Base-by-base conservation (phyloP, 2,113 vertebrate genomes). In the Cyrtonyx montezumae region DNA sequence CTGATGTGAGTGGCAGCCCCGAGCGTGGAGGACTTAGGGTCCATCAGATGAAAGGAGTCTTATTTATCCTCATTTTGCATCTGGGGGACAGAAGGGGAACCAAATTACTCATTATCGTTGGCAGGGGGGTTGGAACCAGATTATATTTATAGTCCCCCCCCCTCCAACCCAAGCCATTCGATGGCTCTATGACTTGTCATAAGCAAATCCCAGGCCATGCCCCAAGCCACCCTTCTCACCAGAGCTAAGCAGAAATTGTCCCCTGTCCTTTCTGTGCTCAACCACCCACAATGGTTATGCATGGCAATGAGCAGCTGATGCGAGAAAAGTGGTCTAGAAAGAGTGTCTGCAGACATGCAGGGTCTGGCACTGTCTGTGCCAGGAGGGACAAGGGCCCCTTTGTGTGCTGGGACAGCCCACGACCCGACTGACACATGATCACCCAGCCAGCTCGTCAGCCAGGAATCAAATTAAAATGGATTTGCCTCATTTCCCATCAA, bases 321-420 rank as follows among this genome's bases (percentile, higher is more conserved):
- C 0, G 3, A 74, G 58, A 43, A 48, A 77, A 88, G 48, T 3
- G 46, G 66, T 30, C 79, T 78, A 1, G 9, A 86, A 84, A 81
- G 73, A 66, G 79, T 78, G 77, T 75, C 69, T 75, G 92, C 85
- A 81, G 86, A 28, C 76, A 70, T 43, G 26, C n/a, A 76, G 28
- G 84, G 75, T n/a, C 81, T 45, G 77, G 90, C 56, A 7, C 74
- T 69, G 84, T 11, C 91, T 87, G 42, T 5, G 23, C 25, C 40
- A 46, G 56, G 61, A 92, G 65, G 69, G 68, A 94, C 94, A 95
- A 95, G 73, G 68, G 71, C 51, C 68, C 87, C 87, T 95, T 90
- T 96, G 89, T 95, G 48, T 2, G 1, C 1, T 2, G 69, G 48
- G 34, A 55, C 89, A 65, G 87, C 71, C 93, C 93, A 70, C 4